Base-by-base conservation (phyloP, 2,113 vertebrate species). In the Bostrychus sinensis region DNA sequence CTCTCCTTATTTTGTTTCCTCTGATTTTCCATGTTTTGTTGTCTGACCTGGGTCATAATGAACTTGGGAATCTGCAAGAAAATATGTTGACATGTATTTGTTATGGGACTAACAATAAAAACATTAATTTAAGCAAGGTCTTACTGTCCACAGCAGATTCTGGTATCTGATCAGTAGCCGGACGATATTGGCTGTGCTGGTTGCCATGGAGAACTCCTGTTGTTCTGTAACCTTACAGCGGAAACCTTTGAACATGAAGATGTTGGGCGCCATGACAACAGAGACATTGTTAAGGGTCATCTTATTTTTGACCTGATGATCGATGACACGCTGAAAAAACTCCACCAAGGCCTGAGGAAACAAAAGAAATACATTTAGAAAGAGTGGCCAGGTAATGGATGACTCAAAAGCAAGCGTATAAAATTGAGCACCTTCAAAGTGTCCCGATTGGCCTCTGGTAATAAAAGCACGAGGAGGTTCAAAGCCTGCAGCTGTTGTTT, bases 211-310 rank as follows among this genome's bases (percentile, higher is more conserved):
- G 72, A 96, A 93, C 82, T 96, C 93, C 70, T 87, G 93, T 72
- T 97, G 94, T 57, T 95, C 95, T 0, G 83, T 90, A 37, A 89
- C 70, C 86, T 98, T 98, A 55, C 92, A 86, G 63, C 92, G 89
- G 59, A 94, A 82, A 0, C 93, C 88, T 55, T 94, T 96, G 77
- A 94, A 95, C 20, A 95, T 95, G 90, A 99, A 98, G 86, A 99
- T 94, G 88, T 97, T 99, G n/a, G 97, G 97, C 3, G 97, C 95
- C 95, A 99, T 98, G 77, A 99, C 93, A 89, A 99, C 93, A 0
- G 96, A 94, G n/a, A 98, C 93, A 5, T 99, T 99, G 82, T 95
- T 96, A 34, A 94, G 72, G 0, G 93, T 98, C 97, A 99, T 99
- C 89, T 95, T 97, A 70, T 98, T 99, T 72, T 93, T 92, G 65